phyloP scores from a whole-genome alignment of 2,888 invertebrate genomes.

The Dryomyza anilis region DNA sequence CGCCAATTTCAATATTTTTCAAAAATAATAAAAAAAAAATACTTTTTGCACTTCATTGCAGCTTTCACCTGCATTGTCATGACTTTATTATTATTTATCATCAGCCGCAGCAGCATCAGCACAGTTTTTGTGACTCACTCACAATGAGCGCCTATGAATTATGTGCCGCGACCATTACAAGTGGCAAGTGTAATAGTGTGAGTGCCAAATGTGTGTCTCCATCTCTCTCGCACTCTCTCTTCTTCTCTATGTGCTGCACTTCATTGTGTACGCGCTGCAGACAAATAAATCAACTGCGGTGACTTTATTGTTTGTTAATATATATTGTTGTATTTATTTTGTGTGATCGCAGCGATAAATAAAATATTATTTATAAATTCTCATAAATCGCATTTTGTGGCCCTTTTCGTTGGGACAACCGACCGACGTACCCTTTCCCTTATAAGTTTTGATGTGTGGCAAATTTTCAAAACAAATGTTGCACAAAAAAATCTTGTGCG shows the following conservation, averaged over 20 bases:
- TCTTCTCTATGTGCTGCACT: constrained; percentile 44
- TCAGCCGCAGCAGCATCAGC: constrained; percentile 10
- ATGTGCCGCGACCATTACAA: too few relatives aligned
- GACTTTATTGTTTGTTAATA: constrained; percentile 52
- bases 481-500: too few relatives aligned
- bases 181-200: too few relatives aligned
- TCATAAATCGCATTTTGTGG: constrained; percentile 1
- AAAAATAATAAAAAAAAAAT: constrained; percentile 2
- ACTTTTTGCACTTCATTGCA: constrained; percentile 41
- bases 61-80: constrained; percentile 56
- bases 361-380: constrained; percentile 19
- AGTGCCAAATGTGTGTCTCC: constrained; percentile 5
- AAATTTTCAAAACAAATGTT: too few relatives aligned
- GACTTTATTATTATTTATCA: constrained; percentile 31
- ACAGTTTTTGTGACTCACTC: constrained; percentile 38
- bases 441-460: too few relatives aligned
- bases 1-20: constrained; percentile 10
- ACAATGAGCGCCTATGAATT: constrained; percentile 59
- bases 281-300: constrained; percentile 56
- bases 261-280: constrained; percentile 48
- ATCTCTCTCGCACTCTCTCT: too few relatives aligned
- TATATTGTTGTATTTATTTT: constrained; percentile 25
- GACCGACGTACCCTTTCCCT: too few relatives aligned
- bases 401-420: too few relatives aligned
- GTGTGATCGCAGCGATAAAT: constrained; percentile 18